Conservation (phyloP, 2,797 vertebrate species). For the Odontamblyopus lacepedii region DNA sequence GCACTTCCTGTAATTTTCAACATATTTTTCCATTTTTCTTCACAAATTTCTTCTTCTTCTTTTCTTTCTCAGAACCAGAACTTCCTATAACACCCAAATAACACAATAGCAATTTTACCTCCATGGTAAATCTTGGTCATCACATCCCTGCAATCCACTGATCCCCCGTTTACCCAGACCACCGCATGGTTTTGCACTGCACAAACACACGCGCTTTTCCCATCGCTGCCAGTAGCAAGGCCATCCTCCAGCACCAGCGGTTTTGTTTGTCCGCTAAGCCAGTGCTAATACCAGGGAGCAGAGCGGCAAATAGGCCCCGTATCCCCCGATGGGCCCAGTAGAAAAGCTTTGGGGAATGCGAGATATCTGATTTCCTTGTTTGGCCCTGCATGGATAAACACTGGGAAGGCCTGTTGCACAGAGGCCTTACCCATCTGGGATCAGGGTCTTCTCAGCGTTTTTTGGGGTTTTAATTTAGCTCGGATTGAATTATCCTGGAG, state of each 20-base stretch:
- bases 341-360: slow-evolving; percentile 19
- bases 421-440: slow-evolving; percentile 15
- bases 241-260: slow-evolving; percentile 17
- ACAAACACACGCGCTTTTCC: slow-evolving; percentile 44
- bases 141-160: neutral
- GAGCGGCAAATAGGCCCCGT: slow-evolving; percentile 9
- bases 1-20: no score
- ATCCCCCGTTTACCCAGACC: slow-evolving; percentile 26
- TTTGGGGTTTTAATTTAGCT: slow-evolving; percentile 20
- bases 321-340: slow-evolving; percentile 17
- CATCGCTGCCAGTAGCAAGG: slow-evolving; percentile 20
- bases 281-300: slow-evolving; percentile 7
- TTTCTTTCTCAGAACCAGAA: neutral
- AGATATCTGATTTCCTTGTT: slow-evolving; percentile 44
- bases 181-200: slow-evolving; percentile 43
- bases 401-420: neutral
- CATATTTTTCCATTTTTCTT: no score
- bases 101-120: neutral
- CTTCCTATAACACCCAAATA: neutral
- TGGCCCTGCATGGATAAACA: slow-evolving; percentile 36
- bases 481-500: slow-evolving; percentile 40
- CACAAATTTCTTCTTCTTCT: no score
- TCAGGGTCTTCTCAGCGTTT: slow-evolving; percentile 10
- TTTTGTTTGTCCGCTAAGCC: slow-evolving; percentile 51
- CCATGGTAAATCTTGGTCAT: neutral